Base-by-base conservation (phyloP, 2,888 invertebrate genomes). In the Ctenicera cuprea region DNA sequence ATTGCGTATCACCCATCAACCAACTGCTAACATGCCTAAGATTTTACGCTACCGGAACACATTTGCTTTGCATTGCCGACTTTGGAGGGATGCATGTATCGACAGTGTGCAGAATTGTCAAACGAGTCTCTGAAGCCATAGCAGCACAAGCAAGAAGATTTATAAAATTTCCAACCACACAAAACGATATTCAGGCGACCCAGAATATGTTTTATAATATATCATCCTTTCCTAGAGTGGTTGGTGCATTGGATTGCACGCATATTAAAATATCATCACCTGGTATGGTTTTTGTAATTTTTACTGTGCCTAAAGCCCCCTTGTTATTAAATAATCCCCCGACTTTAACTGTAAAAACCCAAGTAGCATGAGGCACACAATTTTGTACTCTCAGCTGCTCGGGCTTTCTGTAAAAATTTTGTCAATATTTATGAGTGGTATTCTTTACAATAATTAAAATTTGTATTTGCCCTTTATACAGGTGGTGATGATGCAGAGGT, bases 401-500 rank as follows among this genome's bases (percentile, higher is more conserved):
- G n/a, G n/a, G n/a, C n/a, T n/a, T n/a, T n/a, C 26, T 26, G 26
- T 26, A 5, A 26, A 26, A 5, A 26, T 3, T 5, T 26, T 26
- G 26, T 26, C 3, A 26, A n/a, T n/a, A 2, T 26, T 26, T 26
- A 26, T 26, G 26, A 26, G 5, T 3, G 26, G 26, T 38, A 38
- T 12, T 38, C 2, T 12, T 14, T 43, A 43, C 7, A 43, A 7
- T 43, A 14, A 14, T 41, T 12, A 7, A 14, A 43, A 14, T 5
- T 43, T 3, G 16, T 5, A 16, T 43, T 12, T 16, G 2, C 3
- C 2, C 2, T 43, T 43, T 43, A 3, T 7, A 12, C 3, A 16
- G 16, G 43, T 20, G 37, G 80, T 52, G 73, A 77, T 11, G 69
- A 80, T 72, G 78, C 77, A 37, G 81, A 82, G 72, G 63, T 76